Base-by-base conservation (phyloP, 2,888 invertebrate genomes). In the Synanthedon myopaeformis region DNA sequence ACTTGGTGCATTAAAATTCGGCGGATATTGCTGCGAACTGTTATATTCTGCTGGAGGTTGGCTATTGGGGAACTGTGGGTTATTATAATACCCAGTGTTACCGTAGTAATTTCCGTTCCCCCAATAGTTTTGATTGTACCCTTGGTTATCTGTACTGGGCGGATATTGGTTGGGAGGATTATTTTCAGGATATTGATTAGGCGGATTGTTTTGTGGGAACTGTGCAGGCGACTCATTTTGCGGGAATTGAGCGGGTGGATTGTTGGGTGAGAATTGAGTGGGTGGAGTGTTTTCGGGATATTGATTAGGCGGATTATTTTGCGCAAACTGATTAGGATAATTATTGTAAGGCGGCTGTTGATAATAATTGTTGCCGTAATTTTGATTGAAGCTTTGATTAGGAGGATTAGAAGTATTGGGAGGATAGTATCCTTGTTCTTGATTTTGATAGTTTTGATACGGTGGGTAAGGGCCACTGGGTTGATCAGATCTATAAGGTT, bases 91-190 rank as follows among this genome's bases (percentile, higher is more conserved):
- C 12, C 72, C 76, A 4, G 79, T 57, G 54, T 81, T 82, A 6
- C 79, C 79, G 56, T 83, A 86, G 62, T 82, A 87, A 51, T 74
- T 82, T 3, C 79, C 74, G 53, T 79, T 82, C 6, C 76, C 76
- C 84, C 87, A 86, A 59, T 83, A 86, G 55, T 82, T 85, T 54
- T 83, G 85, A 56, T 79, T 84, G 59, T 81, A 85, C 0, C 75
- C 72, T 61, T 72, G 76, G 52, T 62, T 67, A 13, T 82, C 81
- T 0, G 78, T 52, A 41, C 51, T 54, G 13, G 49, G 41, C 4
- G 42, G 52, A 45, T 13, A 45, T 13, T 45, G 45, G 13, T n/a
- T 45, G 4, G 45, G 45, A 5, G 45, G 45, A 45, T 45, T 45
- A n/a, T 45, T 45, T 5, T 54, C 13, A 4, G 41, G 53, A 13